Percentiles rank a stretch among this genome's conserved stretches.
Evolutionary conservation across 2,888 invertebrate genomes (phyloP).

Genomic region (Pogonocherus hispidulus): DNA sequence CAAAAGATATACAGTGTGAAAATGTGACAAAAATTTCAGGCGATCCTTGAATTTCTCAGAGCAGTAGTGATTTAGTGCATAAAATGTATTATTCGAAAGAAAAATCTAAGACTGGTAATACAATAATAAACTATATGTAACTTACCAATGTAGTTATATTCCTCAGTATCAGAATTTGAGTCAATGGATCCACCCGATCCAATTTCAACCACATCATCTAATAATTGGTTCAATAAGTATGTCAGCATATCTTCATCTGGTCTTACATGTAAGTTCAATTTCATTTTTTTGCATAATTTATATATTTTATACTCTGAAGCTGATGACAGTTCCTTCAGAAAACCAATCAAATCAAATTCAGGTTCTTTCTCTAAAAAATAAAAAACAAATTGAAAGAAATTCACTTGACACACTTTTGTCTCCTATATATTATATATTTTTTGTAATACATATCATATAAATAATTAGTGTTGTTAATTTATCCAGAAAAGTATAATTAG

Average conservation of each 20-base stretch:
- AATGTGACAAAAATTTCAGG: too few species aligned
- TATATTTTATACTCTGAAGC: not conserved
- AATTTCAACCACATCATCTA: conserved; percentile 7
- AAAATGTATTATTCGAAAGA: too few species aligned
- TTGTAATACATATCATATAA: too few species aligned
- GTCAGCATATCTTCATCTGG: not conserved
- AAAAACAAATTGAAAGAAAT: not conserved
- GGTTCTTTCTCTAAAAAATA: conserved; percentile 2
- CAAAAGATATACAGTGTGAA: too few species aligned
- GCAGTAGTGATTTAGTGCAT: too few species aligned
- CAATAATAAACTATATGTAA: not conserved
- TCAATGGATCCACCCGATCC: not conserved
- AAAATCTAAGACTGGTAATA: too few species aligned
- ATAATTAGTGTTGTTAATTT: too few species aligned
- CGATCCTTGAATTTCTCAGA: too few species aligned
- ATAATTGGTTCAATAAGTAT: not conserved
- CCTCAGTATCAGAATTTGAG: not conserved
- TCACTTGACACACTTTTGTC: too few species aligned
- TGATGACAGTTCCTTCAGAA: not conserved
- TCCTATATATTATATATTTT: too few species aligned
- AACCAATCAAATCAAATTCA: not conserved
- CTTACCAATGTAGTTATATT: conserved; percentile 7
- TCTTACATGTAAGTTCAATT: not conserved
- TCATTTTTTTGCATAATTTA: not conserved
- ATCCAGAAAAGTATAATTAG: too few species aligned